Conservation (phyloP, 2,888 invertebrate genomes). For the Philaethria dido region DNA sequence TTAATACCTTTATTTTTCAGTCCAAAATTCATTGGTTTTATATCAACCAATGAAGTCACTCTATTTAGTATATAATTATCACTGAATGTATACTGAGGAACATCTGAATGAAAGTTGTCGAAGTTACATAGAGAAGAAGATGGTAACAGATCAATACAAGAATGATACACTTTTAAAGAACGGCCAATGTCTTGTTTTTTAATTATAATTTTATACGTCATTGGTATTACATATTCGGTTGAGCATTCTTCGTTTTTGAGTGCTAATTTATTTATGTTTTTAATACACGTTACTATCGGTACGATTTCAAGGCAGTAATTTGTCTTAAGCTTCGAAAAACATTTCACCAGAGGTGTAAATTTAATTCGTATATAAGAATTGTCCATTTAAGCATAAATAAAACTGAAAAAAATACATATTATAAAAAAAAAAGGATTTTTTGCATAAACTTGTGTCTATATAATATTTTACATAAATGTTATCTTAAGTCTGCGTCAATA, state of each 20-base stretch:
- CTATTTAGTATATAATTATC: slow-evolving; percentile 58
- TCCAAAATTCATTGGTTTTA: slow-evolving; percentile 1
- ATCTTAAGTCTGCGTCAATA: neutral
- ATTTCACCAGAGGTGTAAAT: slow-evolving; percentile 63
- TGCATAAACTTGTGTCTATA: neutral
- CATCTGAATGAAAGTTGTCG: slow-evolving; percentile 51
- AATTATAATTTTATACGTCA: slow-evolving; percentile 68
- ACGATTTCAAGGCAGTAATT: slow-evolving; percentile 69
- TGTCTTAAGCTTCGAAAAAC: slow-evolving; percentile 51
- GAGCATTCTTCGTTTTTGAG: slow-evolving; percentile 58
- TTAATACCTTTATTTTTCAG: slow-evolving; percentile 18
- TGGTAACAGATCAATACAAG: slow-evolving; percentile 68
- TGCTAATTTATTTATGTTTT: slow-evolving; percentile 66
- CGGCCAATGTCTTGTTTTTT: slow-evolving; percentile 53
- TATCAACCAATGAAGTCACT: slow-evolving; percentile 39
- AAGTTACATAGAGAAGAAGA: slow-evolving; percentile 45
- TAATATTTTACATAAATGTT: neutral
- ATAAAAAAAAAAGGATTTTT: slow-evolving; percentile 41
- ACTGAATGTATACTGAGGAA: slow-evolving; percentile 56
- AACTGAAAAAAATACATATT: slow-evolving; percentile 46
- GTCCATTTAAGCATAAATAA: slow-evolving; percentile 55
- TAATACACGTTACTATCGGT: slow-evolving; percentile 62
- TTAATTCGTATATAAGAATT: slow-evolving; percentile 63
- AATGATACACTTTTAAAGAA: slow-evolving; percentile 62
- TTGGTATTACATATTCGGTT: slow-evolving; percentile 68